These are phyloP conservation scores for Drosophila tripunctata DNA, from an alignment of 2,888 invertebrate genomes.

Conservation along the genomic window DNA sequence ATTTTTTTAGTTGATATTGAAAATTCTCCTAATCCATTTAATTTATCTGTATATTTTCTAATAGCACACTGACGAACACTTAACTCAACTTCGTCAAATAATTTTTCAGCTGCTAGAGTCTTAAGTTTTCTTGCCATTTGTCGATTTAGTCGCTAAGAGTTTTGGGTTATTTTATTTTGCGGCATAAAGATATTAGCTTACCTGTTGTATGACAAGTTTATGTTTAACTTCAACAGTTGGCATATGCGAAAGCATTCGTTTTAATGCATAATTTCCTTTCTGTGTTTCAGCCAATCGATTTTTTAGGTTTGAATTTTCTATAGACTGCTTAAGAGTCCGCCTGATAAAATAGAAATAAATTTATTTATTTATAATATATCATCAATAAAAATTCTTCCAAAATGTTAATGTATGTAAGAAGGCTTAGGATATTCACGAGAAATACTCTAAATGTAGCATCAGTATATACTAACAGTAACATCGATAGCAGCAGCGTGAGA, in stretches of 20 bases:
- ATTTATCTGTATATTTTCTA: slow-evolving; percentile 33
- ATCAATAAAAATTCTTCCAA: too few species aligned
- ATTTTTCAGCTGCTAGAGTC: slow-evolving; percentile 77
- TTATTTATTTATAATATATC: too few species aligned
- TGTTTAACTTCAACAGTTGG: slow-evolving; percentile 79
- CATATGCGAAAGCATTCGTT: slow-evolving; percentile 75
- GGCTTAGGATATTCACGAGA: too few species aligned
- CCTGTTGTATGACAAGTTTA: slow-evolving; percentile 50
- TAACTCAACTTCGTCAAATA: slow-evolving; percentile 77
- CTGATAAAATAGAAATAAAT: slow-evolving; percentile 44
- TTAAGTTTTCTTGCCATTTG: slow-evolving; percentile 78
- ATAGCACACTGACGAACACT: slow-evolving; percentile 77
- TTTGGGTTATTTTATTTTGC: neutral
- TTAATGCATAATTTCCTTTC: slow-evolving; percentile 71
- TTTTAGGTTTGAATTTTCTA: slow-evolving; percentile 70
- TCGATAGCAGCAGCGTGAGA: too few species aligned
- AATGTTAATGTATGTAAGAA: too few species aligned
- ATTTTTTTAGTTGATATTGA: neutral
- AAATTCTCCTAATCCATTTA: neutral
- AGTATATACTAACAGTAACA: too few species aligned
- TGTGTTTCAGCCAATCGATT: slow-evolving; percentile 69
- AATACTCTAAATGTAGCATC: too few species aligned
- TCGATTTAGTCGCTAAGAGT: slow-evolving; percentile 53
- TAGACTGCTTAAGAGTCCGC: slow-evolving; percentile 73
- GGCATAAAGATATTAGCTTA: slow-evolving; percentile 23